Percentiles rank a stretch among this genome's conserved stretches.
Conservation (phyloP, 1,140 invertebrate species). For the Drosophila kanapiae region DNA sequence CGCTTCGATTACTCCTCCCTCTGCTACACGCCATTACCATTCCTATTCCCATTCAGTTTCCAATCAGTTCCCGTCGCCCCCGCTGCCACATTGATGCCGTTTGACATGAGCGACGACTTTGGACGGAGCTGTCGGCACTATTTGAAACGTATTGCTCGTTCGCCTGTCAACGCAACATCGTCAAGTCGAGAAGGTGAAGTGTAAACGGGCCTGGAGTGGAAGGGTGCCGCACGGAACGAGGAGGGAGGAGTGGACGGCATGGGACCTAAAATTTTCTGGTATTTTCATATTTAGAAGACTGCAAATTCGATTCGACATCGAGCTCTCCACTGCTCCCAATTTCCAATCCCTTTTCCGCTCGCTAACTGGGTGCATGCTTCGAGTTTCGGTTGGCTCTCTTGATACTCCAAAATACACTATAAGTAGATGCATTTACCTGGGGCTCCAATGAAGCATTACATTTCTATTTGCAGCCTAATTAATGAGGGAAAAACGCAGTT, state of each 20-base stretch:
- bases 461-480: conserved; percentile 54
- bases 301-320: conserved; percentile 65
- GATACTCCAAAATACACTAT: conserved; percentile 5
- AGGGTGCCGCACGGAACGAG: background rate
- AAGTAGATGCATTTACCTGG: conserved; percentile 40
- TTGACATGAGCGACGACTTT: conserved; percentile 67
- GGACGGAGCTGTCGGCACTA: conserved; percentile 57
- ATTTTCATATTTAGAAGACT: conserved; percentile 54
- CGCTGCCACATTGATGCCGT: conserved; percentile 44
- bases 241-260: background rate
- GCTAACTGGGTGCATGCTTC: conserved; percentile 7
- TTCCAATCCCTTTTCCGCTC: conserved; percentile 13
- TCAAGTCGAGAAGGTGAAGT: conserved; percentile 31
- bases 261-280: conserved; percentile 45
- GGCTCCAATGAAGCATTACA: conserved; percentile 48
- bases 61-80: conserved; percentile 7
- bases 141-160: conserved; percentile 77
- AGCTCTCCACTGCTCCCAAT: conserved; percentile 43
- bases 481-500: conserved; percentile 58
- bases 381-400: background rate
- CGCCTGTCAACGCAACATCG: conserved; percentile 65
- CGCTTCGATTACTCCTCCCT: conserved; percentile 14
- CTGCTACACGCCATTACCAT: conserved; percentile 1
- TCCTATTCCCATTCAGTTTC: conserved; percentile 1
- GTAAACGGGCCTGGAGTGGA: background rate